These are phyloP conservation scores for Hydractinia symbiolongicarpus DNA, from an alignment of 30 jellyfish, hydroid and myxozoan genomes.

Conservation along the genomic window DNA sequence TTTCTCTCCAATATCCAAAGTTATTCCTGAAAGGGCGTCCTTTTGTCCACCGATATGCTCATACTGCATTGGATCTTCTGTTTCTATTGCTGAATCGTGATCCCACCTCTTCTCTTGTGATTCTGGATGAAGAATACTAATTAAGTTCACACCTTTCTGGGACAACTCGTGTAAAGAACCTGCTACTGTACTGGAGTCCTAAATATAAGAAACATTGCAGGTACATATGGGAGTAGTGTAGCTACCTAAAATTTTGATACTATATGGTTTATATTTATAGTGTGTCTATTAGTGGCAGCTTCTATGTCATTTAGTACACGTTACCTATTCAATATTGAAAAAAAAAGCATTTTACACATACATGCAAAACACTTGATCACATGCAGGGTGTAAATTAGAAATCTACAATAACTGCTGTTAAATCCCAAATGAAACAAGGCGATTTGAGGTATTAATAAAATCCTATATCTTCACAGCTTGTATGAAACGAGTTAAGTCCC, in stretches of 20 bases:
- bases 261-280: background rate
- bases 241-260: background rate
- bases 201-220: background rate
- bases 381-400: too few relatives aligned
- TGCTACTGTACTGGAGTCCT: background rate
- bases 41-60: background rate
- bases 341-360: background rate
- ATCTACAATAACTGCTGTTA: too few relatives aligned
- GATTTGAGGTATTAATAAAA: too few relatives aligned
- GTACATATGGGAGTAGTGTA: background rate
- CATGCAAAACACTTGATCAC: background rate
- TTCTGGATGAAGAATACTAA: background rate
- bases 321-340: background rate
- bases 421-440: too few relatives aligned
- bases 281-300: too few relatives aligned
- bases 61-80: slow-evolving; percentile 13
- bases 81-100: slow-evolving; percentile 14
- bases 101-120: slow-evolving; percentile 1
- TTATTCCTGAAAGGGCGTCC: too few relatives aligned
- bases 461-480: too few relatives aligned
- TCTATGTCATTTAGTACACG: too few relatives aligned
- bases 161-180: slow-evolving; percentile 23
- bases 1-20: too few relatives aligned
- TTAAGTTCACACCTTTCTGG: background rate
- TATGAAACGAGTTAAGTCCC: too few relatives aligned